Percentiles rank a stretch among this genome's conserved stretches.
These are phyloP conservation scores for Xestia ashworthii DNA, from an alignment of 2,888 invertebrate species.

Conservation along the genomic window DNA sequence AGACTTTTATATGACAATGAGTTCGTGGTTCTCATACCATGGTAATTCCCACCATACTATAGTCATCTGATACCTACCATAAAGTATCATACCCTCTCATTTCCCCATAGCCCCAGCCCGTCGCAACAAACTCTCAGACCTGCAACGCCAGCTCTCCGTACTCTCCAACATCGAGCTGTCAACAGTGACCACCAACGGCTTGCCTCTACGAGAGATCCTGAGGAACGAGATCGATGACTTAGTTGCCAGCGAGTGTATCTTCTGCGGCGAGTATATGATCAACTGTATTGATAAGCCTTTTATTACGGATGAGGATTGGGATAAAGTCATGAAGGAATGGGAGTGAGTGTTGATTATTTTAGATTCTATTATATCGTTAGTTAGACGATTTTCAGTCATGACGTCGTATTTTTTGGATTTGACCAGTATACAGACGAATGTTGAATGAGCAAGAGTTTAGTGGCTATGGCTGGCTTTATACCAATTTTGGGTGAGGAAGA, in stretches of 20 bases:
- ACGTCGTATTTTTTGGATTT: neutral
- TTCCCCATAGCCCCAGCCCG: conserved; percentile 86
- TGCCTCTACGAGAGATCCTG: conserved; percentile 92
- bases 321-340: conserved; percentile 96
- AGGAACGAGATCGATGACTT: conserved; percentile 97
- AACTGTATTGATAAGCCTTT: conserved; percentile 97
- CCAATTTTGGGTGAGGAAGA: neutral
- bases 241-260: conserved; percentile 97
- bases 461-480: neutral
- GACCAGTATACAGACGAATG: neutral
- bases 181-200: conserved; percentile 79
- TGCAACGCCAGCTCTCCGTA: conserved; percentile 92
- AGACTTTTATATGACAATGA: neutral
- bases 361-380: neutral
- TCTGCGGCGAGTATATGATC: conserved; percentile 98
- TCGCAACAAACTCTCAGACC: conserved; percentile 91
- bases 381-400: neutral
- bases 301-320: conserved; percentile 95
- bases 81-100: neutral
- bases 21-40: neutral
- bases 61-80: neutral
- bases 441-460: neutral
- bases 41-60: neutral
- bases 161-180: conserved; percentile 88
- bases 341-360: conserved; percentile 89